Percentiles rank a stretch among this genome's conserved stretches.
Evolutionary conservation across 1,140 invertebrate species (phyloP).

Genomic region (Cyclina sinensis): DNA sequence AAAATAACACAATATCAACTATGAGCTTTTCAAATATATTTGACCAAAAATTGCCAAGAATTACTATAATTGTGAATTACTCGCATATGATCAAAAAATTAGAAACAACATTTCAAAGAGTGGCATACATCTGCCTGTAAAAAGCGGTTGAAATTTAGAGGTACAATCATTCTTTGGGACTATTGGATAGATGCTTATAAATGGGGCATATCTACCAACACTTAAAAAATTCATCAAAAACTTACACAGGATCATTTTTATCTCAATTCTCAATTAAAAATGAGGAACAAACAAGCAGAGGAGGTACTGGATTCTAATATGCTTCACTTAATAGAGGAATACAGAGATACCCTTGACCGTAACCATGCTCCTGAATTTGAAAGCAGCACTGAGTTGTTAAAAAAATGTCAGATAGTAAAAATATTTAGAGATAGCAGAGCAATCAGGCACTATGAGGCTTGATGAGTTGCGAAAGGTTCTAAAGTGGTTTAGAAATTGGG

Average conservation of each 20-base stretch:
- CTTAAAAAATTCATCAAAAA: constrained; percentile 39
- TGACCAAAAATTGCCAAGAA: too few species aligned
- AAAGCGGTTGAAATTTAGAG: constrained; percentile 7
- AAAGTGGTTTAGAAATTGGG: constrained; percentile 3
- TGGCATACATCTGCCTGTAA: not conserved
- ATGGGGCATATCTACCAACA: constrained; percentile 32
- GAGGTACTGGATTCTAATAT: constrained; percentile 49
- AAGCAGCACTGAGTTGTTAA: constrained; percentile 9
- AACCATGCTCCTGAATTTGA: not conserved
- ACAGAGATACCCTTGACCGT: not conserved
- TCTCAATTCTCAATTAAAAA: constrained; percentile 46
- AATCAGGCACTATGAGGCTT: not conserved
- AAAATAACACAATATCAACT: not conserved
- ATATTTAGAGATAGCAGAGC: constrained; percentile 37
- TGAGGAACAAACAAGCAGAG: constrained; percentile 57
- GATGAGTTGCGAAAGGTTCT: not conserved
- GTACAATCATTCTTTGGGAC: constrained; percentile 39
- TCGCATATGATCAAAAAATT: too few species aligned
- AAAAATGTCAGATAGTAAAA: not conserved
- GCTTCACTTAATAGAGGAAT: constrained; percentile 39
- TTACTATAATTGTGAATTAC: too few species aligned
- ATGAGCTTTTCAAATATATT: too few species aligned
- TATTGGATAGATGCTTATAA: constrained; percentile 33
- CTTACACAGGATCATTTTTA: constrained; percentile 54
- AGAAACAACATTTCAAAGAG: constrained; percentile 15